These are phyloP conservation scores for Dipodomys stephensi DNA, from an alignment of 2,113 vertebrate species.

Conservation along the genomic window DNA sequence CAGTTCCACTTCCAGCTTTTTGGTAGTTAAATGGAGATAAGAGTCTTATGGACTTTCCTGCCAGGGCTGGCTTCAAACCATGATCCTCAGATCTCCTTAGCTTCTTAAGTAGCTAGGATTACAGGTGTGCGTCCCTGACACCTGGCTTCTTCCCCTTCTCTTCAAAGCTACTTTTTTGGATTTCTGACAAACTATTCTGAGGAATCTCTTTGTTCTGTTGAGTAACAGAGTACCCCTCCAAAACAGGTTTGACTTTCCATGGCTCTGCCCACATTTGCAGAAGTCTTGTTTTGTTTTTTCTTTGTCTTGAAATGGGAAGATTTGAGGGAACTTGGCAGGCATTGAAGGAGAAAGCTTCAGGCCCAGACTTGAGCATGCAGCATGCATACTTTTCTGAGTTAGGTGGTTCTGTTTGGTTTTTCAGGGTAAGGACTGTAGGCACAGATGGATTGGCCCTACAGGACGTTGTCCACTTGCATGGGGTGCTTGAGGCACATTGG, in stretches of 20 bases:
- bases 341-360: not conserved
- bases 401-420: conserved; percentile 29
- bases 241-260: not conserved
- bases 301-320: not conserved
- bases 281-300: not conserved
- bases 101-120: no score
- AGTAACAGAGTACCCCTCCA: not conserved
- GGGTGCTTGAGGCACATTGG: not conserved
- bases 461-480: not conserved
- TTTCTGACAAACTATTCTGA: conserved; percentile 9
- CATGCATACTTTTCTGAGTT: not conserved
- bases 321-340: not conserved
- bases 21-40: no score
- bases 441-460: not conserved
- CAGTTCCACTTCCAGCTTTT: no score
- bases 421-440: not conserved
- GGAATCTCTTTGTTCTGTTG: not conserved
- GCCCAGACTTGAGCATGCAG: not conserved
- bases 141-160: not conserved
- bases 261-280: not conserved
- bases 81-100: no score
- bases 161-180: conserved; percentile 6
- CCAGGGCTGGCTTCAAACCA: no score
- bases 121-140: no score
- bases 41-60: no score